These are phyloP conservation scores for Amblyjoppa proteus DNA, from an alignment of 2,888 invertebrate genomes.

Conservation along the genomic window DNA sequence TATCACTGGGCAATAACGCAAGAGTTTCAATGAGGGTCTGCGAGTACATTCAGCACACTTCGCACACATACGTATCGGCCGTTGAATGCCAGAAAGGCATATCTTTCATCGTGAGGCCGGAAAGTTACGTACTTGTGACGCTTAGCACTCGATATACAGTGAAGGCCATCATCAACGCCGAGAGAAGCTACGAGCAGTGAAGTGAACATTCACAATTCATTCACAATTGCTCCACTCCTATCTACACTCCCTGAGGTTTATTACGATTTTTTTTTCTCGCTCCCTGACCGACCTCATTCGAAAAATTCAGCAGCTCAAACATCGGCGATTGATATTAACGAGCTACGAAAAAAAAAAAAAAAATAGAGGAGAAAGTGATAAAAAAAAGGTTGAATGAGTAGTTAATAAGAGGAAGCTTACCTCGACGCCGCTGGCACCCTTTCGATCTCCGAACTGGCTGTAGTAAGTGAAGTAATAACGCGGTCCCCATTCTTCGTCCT, in stretches of 20 bases:
- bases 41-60: conserved; percentile 28
- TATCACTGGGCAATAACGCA: conserved; percentile 52
- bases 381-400: background rate
- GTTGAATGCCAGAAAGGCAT: background rate
- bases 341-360: background rate
- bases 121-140: conserved; percentile 2
- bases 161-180: background rate
- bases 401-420: conserved; percentile 72
- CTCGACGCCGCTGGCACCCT: conserved; percentile 82
- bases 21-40: conserved; percentile 44
- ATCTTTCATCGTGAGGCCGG: background rate
- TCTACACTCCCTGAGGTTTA: conserved; percentile 21
- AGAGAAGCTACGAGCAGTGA: conserved; percentile 10
- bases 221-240: conserved; percentile 42
- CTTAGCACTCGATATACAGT: background rate
- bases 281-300: conserved; percentile 9
- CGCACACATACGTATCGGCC: background rate
- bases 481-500: conserved; percentile 86
- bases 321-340: conserved; percentile 4
- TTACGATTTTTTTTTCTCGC: conserved; percentile 30
- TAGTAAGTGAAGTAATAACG: conserved; percentile 87
- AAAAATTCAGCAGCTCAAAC: conserved; percentile 16
- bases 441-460: conserved; percentile 86
- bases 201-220: conserved; percentile 47
- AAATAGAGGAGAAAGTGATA: background rate